A percentile compares a stretch with the other conserved stretches of the same genome.
Evolutionary conservation across 2,888 invertebrate species (phyloP).

Genomic region (Pocota personata): DNA sequence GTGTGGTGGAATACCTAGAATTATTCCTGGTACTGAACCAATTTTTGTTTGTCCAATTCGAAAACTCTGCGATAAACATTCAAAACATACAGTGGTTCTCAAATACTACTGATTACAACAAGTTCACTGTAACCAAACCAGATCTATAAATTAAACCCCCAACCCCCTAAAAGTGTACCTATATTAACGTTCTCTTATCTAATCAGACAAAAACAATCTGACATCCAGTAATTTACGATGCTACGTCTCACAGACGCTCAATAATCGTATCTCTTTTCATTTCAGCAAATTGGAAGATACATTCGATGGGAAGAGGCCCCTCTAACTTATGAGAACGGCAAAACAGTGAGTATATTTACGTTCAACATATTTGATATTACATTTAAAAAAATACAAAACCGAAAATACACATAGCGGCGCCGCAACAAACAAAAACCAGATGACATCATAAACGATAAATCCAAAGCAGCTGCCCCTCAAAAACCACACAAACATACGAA

Average conservation of each 20-base stretch:
- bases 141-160: no score
- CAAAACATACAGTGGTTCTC: no score
- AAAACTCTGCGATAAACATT: no score
- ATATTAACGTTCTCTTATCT: background rate
- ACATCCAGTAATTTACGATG: background rate
- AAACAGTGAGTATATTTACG: conserved; percentile 78
- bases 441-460: background rate
- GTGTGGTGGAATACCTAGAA: no score
- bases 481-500: background rate
- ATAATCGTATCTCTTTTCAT: conserved; percentile 44
- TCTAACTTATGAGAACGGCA: conserved; percentile 78
- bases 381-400: background rate
- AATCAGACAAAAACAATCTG: background rate
- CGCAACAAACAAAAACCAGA: conserved; percentile 22
- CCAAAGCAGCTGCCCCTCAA: background rate
- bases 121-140: no score
- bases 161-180: no score
- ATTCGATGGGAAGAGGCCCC: conserved; percentile 79
- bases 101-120: no score
- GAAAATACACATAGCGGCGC: conserved; percentile 14
- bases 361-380: background rate
- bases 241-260: background rate
- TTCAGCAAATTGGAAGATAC: conserved; percentile 80
- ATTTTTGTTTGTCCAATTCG: no score
- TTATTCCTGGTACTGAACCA: no score